Percentiles rank a stretch among this genome's conserved stretches.
Conservation (phyloP, 1,140 invertebrate species). For the Teleopsis dalmanni region DNA sequence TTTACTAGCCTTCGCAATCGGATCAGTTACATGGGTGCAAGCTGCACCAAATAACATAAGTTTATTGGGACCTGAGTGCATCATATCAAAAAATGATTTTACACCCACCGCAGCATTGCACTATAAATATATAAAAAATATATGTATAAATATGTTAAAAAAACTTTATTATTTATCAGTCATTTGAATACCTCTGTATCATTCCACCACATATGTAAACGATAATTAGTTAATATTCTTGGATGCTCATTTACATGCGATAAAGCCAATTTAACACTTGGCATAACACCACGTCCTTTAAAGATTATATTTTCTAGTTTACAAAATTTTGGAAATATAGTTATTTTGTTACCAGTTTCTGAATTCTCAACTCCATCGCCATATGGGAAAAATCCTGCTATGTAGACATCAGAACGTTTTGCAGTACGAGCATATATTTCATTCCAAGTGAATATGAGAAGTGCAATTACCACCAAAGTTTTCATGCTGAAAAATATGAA, state of each 20-base stretch:
- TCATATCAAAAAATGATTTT: conserved; percentile 97
- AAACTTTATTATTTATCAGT: background rate
- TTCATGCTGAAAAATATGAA: no score
- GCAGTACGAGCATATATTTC: no score
- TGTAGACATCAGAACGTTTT: conserved; percentile 64
- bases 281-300: conserved; percentile 86
- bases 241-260: conserved; percentile 88
- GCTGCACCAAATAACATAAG: conserved; percentile 94
- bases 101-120: conserved; percentile 97
- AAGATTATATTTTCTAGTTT: no score
- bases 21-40: conserved; percentile 93
- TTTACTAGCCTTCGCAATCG: conserved; percentile 94
- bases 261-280: conserved; percentile 83
- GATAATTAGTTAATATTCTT: conserved; percentile 72
- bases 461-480: no score
- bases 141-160: background rate
- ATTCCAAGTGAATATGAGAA: no score
- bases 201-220: conserved; percentile 90
- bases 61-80: conserved; percentile 84
- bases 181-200: conserved; percentile 75
- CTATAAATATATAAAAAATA: conserved; percentile 50
- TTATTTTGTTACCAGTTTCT: conserved; percentile 49
- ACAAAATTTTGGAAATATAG: no score
- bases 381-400: conserved; percentile 86
- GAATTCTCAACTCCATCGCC: conserved; percentile 66